These are phyloP conservation scores for Centropyge bicolor DNA, from an alignment of 2,797 vertebrate species.

Conservation along the genomic window DNA sequence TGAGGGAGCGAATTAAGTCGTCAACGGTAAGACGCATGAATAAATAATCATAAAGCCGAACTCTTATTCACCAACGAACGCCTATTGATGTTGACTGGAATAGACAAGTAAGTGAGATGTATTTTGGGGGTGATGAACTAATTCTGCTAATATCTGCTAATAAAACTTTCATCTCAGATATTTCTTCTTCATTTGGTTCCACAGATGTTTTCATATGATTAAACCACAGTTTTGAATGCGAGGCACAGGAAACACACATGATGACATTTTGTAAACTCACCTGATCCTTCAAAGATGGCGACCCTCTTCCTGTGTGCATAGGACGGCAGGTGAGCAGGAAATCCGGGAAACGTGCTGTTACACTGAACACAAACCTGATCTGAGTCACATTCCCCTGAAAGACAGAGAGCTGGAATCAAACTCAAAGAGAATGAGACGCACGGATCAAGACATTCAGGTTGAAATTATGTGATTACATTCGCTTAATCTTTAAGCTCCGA, in stretches of 20 bases:
- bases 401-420: conserved; percentile 25
- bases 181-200: not conserved
- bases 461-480: conserved; percentile 12
- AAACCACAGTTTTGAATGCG: not conserved
- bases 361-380: conserved; percentile 87
- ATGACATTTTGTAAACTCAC: conserved; percentile 78
- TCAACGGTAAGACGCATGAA: conserved; percentile 15
- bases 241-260: not conserved
- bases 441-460: conserved; percentile 13
- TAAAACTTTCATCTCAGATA: not conserved
- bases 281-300: conserved; percentile 89
- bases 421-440: not conserved
- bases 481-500: not conserved
- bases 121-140: not conserved
- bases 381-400: conserved; percentile 69
- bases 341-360: conserved; percentile 89
- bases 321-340: conserved; percentile 90
- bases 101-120: not conserved
- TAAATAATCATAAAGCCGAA: conserved; percentile 17
- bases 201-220: not conserved
- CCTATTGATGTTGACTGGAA: not conserved
- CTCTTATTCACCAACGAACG: not conserved
- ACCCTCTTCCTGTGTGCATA: conserved; percentile 91
- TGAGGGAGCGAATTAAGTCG: conserved; percentile 24
- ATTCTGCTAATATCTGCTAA: not conserved